Evolutionary conservation across 2,797 vertebrate genomes (phyloP), one percentile per base, ranked within the genome.

Genomic region (Miichthys miiuy): DNA sequence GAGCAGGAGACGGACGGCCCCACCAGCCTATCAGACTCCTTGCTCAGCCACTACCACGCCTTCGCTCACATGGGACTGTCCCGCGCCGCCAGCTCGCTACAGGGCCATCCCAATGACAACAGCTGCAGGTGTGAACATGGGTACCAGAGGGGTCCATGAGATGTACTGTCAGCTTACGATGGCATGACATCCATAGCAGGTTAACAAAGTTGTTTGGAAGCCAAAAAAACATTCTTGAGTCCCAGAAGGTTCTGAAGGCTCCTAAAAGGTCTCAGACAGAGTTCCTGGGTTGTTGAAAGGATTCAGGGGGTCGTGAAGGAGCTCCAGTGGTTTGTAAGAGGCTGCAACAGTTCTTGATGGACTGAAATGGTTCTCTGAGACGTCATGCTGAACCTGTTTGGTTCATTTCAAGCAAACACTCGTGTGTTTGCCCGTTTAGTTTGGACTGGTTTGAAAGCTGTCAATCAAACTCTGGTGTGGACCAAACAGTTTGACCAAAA

Each of bases 41-140:
- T 88, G 0, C 96, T 99, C 85, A 97, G 96, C 65, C 94, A 98
- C 94, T 97, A 95, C 88, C 97, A 98, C 42, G 93, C 96, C 1
- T 99, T 99, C 47, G 78, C 93, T 2, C 97, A 96, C 20, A 91
- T 98, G 95, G 98, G 98, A 0, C 94, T 99, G 68, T 89, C 90
- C 1, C 81, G 96, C 0, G 97, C 97, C 0, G 93, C 96, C 84
- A 66, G 48, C 0, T 96, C 96, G 0, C 91, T 97, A 76, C 98
- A 96, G 58, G 90, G 96, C 0, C 92, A 94, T 0, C 93, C 93
- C 1, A 93, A 89, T 21, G 96, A 95, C 93, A 94, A 94, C 93
- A 96, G 96, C 93, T 99, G 98, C 96, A 93, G 97, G 98, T 99
- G 87, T 83, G 89, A 12, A 10, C 44, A 2, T 3, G 10, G 6